phyloP scores from a whole-genome alignment of 2,113 vertebrate species.

The Strix uralensis region DNA sequence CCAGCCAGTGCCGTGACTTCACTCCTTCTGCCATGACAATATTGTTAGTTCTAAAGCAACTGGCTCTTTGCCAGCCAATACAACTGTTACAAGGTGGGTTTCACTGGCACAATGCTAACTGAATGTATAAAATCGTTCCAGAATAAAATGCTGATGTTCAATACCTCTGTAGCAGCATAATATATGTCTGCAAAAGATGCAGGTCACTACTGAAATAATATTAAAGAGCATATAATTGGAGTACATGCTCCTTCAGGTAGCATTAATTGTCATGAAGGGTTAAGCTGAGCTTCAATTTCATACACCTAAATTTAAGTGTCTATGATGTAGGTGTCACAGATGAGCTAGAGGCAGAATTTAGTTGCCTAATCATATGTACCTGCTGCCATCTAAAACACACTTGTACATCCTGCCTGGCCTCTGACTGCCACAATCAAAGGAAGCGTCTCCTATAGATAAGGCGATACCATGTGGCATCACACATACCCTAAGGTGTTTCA shows the following conservation, averaged over 20 bases:
- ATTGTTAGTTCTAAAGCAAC: neutral
- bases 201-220: neutral
- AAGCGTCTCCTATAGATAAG: neutral
- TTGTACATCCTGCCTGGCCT: neutral
- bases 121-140: neutral
- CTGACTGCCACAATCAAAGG: neutral
- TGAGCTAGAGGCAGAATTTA: neutral
- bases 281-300: neutral
- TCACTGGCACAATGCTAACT: neutral
- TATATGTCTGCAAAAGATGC: neutral
- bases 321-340: neutral
- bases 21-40: neutral
- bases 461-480: neutral
- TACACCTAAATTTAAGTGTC: neutral
- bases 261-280: neutral
- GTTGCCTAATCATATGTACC: neutral
- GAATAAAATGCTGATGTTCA: neutral
- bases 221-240: neutral
- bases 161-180: neutral
- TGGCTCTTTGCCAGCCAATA: fast-evolving
- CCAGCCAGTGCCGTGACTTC: neutral
- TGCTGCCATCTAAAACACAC: neutral
- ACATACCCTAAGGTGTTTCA: neutral
- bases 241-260: neutral
- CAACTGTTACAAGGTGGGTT: neutral